A percentile compares a stretch with the other conserved stretches of the same genome.
phyloP scores from a whole-genome alignment of 2,113 vertebrate species.

The Toxotes jaculatrix region DNA sequence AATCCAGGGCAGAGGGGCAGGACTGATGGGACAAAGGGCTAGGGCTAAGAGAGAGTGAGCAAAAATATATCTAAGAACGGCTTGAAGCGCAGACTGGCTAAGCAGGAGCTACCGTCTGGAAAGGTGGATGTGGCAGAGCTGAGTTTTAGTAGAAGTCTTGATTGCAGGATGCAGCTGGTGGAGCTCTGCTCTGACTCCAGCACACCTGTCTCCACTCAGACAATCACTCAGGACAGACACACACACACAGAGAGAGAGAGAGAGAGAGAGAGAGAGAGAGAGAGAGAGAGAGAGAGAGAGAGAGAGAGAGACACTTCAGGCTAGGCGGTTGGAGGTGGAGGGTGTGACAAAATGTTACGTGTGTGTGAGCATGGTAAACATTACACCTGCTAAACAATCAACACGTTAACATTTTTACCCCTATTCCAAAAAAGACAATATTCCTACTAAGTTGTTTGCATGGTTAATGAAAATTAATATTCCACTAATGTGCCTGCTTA shows the following conservation, averaged over 20 bases:
- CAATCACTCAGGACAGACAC: neutral
- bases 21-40: too few relatives aligned
- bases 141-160: neutral
- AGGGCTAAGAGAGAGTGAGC: too few relatives aligned
- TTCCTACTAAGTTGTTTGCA: too few relatives aligned
- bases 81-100: too few relatives aligned
- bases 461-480: too few relatives aligned
- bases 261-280: neutral
- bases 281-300: too few relatives aligned
- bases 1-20: too few relatives aligned
- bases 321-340: neutral
- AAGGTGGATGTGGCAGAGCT: neutral
- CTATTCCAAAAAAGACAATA: too few relatives aligned
- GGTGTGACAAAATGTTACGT: neutral
- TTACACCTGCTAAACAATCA: neutral
- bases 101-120: neutral
- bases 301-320: neutral
- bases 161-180: neutral
- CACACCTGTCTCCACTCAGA: neutral
- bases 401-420: too few relatives aligned
- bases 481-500: too few relatives aligned
- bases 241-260: too few relatives aligned
- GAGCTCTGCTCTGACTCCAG: neutral
- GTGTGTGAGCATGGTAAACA: neutral
- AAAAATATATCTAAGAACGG: too few relatives aligned